Percentiles rank a stretch among this genome's conserved stretches.
Evolutionary conservation across 2,113 vertebrate genomes (phyloP).

Genomic region (Lampris megalopsis): DNA sequence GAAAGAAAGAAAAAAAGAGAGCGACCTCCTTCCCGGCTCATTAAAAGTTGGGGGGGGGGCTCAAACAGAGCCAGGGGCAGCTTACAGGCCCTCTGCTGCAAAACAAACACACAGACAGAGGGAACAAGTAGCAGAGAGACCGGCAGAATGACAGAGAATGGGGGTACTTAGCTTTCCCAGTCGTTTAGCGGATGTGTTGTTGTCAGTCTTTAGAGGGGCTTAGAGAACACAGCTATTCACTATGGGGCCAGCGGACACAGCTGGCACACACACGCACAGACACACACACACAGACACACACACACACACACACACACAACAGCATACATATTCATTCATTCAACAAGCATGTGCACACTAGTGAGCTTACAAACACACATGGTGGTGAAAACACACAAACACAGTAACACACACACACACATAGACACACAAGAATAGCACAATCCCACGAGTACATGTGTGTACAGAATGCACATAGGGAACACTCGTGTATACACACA

Average conservation of each 20-base stretch:
- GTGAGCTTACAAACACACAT: background rate
- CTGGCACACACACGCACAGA: conserved; percentile 43
- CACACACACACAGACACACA: background rate
- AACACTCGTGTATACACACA: conserved; percentile 9
- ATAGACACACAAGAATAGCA: too few species aligned
- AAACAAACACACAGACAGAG: conserved; percentile 69
- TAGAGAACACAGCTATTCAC: conserved; percentile 61
- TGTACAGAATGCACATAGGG: conserved; percentile 57
- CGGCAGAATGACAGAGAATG: conserved; percentile 67
- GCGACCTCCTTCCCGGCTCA: conserved; percentile 61
- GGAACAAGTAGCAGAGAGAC: conserved; percentile 55
- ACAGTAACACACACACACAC: background rate
- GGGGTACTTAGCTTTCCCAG: conserved; percentile 71
- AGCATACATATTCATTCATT: background rate
- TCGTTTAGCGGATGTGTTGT: conserved; percentile 70
- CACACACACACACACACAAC: background rate
- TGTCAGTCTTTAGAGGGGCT: conserved; percentile 68
- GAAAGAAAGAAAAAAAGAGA: conserved; percentile 46
- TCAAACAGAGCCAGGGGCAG: conserved; percentile 79
- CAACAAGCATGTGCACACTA: background rate
- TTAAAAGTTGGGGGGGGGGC: conserved; percentile 74
- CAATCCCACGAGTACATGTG: too few species aligned
- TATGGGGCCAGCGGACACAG: conserved; percentile 53
- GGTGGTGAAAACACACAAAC: background rate
- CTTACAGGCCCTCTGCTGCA: conserved; percentile 66